Evolutionary conservation across 1,140 invertebrate species (phyloP).

Genomic region (Sarcophaga peregrina): DNA sequence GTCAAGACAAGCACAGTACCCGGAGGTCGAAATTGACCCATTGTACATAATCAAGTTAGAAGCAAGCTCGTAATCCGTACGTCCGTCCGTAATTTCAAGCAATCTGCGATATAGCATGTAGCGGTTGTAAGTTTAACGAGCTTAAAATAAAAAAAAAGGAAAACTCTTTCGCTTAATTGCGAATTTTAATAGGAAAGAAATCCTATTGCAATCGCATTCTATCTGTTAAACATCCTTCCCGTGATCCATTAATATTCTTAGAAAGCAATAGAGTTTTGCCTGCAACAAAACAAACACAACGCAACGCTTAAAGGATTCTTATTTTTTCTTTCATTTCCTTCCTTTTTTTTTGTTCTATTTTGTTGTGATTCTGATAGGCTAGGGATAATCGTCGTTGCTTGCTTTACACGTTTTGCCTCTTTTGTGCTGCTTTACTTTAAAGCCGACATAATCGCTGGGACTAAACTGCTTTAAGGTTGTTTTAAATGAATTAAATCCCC

Average conservation of each 20-base stretch:
- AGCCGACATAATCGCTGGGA: constrained; percentile 10
- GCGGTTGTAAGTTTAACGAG: no score
- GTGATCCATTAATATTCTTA: not conserved
- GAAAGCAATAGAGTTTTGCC: constrained; percentile 8
- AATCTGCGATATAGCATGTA: no score
- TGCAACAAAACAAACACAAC: not conserved
- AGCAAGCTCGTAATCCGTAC: no score
- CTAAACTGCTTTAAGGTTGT: constrained; percentile 21
- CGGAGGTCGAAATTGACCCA: no score
- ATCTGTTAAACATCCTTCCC: not conserved
- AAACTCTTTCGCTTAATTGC: no score
- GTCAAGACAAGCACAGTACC: no score
- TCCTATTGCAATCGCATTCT: no score
- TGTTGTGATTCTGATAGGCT: not conserved
- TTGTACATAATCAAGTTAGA: no score
- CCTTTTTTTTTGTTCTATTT: no score
- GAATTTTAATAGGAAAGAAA: no score
- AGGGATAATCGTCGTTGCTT: constrained; percentile 11
- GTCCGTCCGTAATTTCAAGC: no score
- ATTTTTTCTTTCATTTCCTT: not conserved
- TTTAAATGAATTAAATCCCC: constrained; percentile 6
- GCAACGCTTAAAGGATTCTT: not conserved
- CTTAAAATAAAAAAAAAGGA: no score
- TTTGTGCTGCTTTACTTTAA: not conserved
- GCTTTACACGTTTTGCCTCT: not conserved